Conservation (phyloP, 2,113 vertebrate genomes). For the Mixornis gularis region DNA sequence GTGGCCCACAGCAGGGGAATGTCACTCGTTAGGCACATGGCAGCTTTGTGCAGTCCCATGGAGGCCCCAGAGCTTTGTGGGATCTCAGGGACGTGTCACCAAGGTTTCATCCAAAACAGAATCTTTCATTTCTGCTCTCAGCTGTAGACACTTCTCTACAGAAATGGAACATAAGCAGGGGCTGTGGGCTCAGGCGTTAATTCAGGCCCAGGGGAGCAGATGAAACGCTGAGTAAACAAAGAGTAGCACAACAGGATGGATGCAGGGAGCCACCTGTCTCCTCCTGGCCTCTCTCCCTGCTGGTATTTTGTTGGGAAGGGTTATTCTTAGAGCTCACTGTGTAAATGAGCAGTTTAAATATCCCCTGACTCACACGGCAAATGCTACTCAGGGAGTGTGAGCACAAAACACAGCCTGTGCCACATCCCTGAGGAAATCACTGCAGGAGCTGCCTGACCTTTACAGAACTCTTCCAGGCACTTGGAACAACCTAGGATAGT, state of each 20-base stretch:
- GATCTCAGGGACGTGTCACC: background rate
- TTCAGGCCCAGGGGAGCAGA: background rate
- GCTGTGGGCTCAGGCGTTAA: background rate
- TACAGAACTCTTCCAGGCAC: background rate
- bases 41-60: background rate
- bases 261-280: background rate
- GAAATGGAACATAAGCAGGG: background rate
- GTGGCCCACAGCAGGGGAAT: background rate
- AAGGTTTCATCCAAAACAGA: background rate
- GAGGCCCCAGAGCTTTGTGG: background rate
- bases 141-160: background rate
- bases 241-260: background rate
- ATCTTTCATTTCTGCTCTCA: background rate
- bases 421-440: background rate
- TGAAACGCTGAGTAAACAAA: background rate
- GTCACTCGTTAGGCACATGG: background rate
- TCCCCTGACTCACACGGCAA: conserved; percentile 18
- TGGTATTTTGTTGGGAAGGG: conserved; percentile 7
- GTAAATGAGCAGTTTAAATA: conserved; percentile 33
- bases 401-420: background rate
- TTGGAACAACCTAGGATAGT: background rate
- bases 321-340: background rate
- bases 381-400: background rate
- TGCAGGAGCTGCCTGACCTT: background rate
- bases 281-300: background rate